These are phyloP conservation scores for Altica lythri DNA, from an alignment of 2,888 invertebrate species.

Conservation along the genomic window DNA sequence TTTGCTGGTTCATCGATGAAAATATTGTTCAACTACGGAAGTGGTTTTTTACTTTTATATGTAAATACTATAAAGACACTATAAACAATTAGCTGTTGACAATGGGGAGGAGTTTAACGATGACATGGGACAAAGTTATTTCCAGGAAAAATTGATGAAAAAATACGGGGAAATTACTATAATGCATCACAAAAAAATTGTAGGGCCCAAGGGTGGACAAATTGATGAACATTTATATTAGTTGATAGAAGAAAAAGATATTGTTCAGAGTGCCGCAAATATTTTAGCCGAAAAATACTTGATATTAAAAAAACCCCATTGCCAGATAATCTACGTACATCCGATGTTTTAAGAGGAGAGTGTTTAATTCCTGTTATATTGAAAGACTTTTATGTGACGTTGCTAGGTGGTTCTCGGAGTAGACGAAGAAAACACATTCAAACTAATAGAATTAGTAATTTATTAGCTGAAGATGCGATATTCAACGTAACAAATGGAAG, in stretches of 20 bases:
- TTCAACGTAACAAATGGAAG: no score
- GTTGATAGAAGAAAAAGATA: neutral
- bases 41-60: constrained; percentile 4
- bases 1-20: constrained; percentile 5
- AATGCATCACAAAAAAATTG: constrained; percentile 6
- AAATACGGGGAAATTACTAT: constrained; percentile 1
- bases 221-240: constrained; percentile 2
- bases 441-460: no score
- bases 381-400: no score
- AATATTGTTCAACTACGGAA: constrained; percentile 3
- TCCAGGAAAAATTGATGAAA: neutral
- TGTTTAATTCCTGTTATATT: no score
- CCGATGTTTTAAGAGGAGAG: no score
- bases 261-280: neutral
- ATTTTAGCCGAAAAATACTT: constrained; percentile 8
- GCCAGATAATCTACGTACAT: no score
- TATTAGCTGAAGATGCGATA: no score
- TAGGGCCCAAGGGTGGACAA: constrained; percentile 1
- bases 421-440: no score
- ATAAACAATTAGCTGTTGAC: neutral
- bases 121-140: neutral
- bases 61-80: neutral
- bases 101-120: constrained; percentile 1
- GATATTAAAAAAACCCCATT: no score
- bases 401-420: no score